phyloP scores from a whole-genome alignment of 2,888 invertebrate genomes.

The Toxonevra muliebris region DNA sequence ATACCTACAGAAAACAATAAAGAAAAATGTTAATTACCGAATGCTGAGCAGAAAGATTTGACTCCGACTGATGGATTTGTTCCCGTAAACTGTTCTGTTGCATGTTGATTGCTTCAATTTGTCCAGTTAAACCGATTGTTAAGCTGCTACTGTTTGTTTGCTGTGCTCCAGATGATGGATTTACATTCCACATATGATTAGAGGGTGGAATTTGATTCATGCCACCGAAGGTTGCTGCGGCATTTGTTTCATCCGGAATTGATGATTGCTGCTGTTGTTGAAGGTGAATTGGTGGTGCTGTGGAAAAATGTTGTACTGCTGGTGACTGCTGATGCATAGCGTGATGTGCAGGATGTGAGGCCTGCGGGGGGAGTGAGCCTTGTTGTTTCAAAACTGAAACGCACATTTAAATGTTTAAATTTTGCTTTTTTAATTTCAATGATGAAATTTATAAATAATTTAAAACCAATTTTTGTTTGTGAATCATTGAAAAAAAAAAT shows the following conservation, averaged over 20 bases:
- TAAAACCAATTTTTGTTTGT: neutral
- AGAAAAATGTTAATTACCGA: slow-evolving; percentile 69
- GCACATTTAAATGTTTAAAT: neutral
- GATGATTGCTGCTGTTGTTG: slow-evolving; percentile 54
- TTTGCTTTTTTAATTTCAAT: neutral
- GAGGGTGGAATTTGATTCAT: slow-evolving; percentile 41
- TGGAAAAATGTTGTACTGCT: slow-evolving; percentile 40
- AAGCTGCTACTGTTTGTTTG: slow-evolving; percentile 34
- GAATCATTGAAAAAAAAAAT: neutral
- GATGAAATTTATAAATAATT: neutral
- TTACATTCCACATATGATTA: slow-evolving; percentile 37
- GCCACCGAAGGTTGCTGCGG: slow-evolving; percentile 29
- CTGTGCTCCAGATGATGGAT: slow-evolving; percentile 38
- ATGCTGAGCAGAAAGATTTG: slow-evolving; percentile 95
- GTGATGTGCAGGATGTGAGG: slow-evolving; percentile 44
- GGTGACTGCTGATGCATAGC: slow-evolving; percentile 45
- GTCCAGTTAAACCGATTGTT: slow-evolving; percentile 58
- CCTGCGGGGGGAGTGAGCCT: slow-evolving; percentile 66
- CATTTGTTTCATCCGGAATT: slow-evolving; percentile 21
- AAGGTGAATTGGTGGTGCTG: slow-evolving; percentile 43
- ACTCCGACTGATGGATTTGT: slow-evolving; percentile 95
- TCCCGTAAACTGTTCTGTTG: slow-evolving; percentile 87
- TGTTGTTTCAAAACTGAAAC: slow-evolving; percentile 80
- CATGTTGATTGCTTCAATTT: slow-evolving; percentile 72
- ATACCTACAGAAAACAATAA: neutral